Base-by-base conservation (phyloP, 1,140 invertebrate species). In the Hetaerina americana region DNA sequence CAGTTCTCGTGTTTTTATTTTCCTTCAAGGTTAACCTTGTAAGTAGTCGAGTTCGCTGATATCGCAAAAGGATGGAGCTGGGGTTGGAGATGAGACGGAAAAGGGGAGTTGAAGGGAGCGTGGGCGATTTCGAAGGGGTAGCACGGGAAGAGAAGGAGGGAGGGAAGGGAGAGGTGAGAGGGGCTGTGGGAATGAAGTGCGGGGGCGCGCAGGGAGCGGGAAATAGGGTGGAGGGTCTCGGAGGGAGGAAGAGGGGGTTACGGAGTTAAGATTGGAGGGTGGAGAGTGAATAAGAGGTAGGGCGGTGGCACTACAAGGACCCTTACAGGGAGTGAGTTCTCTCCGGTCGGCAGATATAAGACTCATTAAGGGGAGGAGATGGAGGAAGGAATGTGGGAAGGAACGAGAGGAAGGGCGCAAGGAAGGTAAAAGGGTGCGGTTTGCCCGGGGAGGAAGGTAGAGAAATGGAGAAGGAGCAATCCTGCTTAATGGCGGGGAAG, bases 1-100 rank as follows among this genome's bases (percentile, higher is more conserved):
- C n/a, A n/a, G n/a, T n/a, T n/a, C n/a, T n/a, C n/a, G n/a, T 57
- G 40, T 57, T 57, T 57, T 57, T 57, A 57, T 57, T 57, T 57
- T 57, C 40, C 40, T 57, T n/a, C 40, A 57, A 57, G 40, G 40
- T 57, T 57, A 57, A 57, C 40, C 40, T 57, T 57, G 40, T 57
- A 57, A 57, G 40, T 57, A 57, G 40, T 57, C 40, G 40, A 57
- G 40, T 57, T 57, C 40, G 40, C 40, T 57, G 40, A 57, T 57
- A 57, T 57, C 40, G 15, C 22, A 57, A 12, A n/a, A n/a, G 40
- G 40, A n/a, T 57, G 40, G 15, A 57, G 40, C 15, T 5, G 40
- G 40, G 40, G 2, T 40, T 6, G 31, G 31, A 18, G 40, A 57
- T 57, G 15, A 57, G 15, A 18, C 40, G 15, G 22, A 12, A 5